Percentiles rank a stretch among this genome's conserved stretches.
phyloP scores from a whole-genome alignment of 2,888 invertebrate genomes.

The Lithophane semibrunnea region DNA sequence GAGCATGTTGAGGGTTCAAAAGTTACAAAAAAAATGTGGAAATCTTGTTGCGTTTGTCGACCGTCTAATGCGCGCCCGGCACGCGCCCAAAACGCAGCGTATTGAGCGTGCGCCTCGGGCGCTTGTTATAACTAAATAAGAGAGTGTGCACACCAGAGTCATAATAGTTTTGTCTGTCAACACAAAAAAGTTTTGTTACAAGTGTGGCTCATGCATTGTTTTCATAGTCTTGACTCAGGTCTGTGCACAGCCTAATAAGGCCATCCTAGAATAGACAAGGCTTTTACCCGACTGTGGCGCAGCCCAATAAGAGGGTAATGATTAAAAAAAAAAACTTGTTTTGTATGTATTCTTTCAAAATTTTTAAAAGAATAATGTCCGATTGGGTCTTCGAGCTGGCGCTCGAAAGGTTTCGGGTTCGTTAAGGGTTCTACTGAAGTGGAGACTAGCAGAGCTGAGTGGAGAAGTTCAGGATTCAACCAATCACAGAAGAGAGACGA shows the following conservation, averaged over 20 bases:
- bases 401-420: background rate
- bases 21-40: too few species aligned
- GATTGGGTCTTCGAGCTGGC: background rate
- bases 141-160: background rate
- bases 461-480: background rate
- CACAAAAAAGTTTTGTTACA: background rate
- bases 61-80: too few species aligned
- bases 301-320: background rate
- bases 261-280: background rate
- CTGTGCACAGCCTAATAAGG: background rate
- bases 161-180: background rate
- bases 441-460: background rate
- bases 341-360: conserved; percentile 1
- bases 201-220: background rate
- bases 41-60: too few species aligned
- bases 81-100: too few species aligned
- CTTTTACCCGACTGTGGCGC: background rate
- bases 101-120: too few species aligned
- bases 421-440: background rate
- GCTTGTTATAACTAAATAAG: background rate
- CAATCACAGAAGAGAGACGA: background rate
- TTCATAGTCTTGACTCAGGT: background rate
- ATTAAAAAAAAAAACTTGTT: background rate
- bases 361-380: background rate
- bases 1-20: too few species aligned